Conservation (phyloP, 2,888 invertebrate species). For the Aradus depressus region DNA sequence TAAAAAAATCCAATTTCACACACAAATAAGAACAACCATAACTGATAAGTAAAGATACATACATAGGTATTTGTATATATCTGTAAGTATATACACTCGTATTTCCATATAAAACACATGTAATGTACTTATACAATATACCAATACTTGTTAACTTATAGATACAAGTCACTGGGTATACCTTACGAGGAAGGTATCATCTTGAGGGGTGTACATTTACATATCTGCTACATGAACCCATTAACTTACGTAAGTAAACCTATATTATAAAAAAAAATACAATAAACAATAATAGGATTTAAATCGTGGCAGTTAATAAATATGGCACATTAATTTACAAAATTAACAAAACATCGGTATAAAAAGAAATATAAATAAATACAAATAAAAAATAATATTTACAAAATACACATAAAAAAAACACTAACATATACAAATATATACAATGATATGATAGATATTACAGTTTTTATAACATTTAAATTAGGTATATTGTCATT, state of each 20-base stretch:
- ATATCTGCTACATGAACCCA: conserved; percentile 1
- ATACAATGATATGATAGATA: conserved; percentile 13
- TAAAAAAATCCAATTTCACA: too few relatives aligned
- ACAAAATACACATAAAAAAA: conserved; percentile 1
- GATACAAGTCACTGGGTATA: conserved; percentile 12
- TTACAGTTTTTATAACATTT: neutral
- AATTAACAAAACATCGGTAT: conserved; percentile 8
- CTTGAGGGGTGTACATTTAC: conserved; percentile 4
- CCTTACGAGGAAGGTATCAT: conserved; percentile 6
- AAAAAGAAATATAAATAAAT: neutral
- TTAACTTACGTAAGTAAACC: conserved; percentile 1
- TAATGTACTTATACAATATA: too few relatives aligned
- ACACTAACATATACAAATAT: neutral
- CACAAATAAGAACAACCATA: too few relatives aligned
- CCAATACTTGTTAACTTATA: conserved; percentile 12
- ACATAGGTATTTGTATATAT: too few relatives aligned
- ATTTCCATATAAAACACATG: too few relatives aligned
- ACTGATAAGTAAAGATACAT: too few relatives aligned
- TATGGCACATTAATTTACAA: conserved; percentile 13
- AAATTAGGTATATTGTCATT: conserved; percentile 3
- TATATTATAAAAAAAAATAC: too few relatives aligned
- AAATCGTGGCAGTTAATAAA: conserved; percentile 14
- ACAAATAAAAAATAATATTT: neutral
- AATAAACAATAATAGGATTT: too few relatives aligned
- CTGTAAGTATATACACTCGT: too few relatives aligned